Percentiles rank a stretch among this genome's conserved stretches.
These are phyloP conservation scores for Dynastes grantii DNA, from an alignment of 2,888 invertebrate genomes.

Conservation along the genomic window DNA sequence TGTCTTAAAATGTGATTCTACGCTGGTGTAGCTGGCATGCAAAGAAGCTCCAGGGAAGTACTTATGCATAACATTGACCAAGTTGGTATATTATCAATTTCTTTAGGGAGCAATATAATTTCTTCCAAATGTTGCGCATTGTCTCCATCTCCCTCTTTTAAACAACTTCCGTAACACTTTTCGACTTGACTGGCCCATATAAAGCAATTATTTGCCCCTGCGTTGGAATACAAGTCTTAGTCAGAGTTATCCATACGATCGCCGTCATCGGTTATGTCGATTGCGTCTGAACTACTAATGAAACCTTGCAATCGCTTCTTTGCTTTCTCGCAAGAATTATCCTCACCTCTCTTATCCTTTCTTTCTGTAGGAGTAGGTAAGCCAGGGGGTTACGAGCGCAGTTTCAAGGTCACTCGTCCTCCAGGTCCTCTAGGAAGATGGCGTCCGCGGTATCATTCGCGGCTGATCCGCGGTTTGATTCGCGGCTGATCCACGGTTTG, in stretches of 20 bases:
- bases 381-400: too few relatives aligned
- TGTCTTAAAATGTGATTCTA: neutral
- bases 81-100: neutral
- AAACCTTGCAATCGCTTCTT: neutral
- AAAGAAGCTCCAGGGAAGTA: neutral
- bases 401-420: too few relatives aligned
- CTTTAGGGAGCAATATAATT: neutral
- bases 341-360: neutral
- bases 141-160: neutral
- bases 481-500: too few relatives aligned
- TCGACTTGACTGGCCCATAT: neutral
- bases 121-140: neutral
- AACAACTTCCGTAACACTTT: neutral
- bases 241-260: neutral
- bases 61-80: neutral
- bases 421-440: too few relatives aligned
- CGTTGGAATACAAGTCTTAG: neutral
- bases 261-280: neutral
- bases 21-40: neutral
- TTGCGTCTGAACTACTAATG: neutral
- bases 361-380: neutral
- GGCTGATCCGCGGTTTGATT: too few relatives aligned
- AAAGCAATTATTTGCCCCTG: neutral
- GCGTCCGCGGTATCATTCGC: too few relatives aligned
- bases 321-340: neutral